Conservation (phyloP, 1,140 invertebrate species). For the Himalopsyche phryganea region DNA sequence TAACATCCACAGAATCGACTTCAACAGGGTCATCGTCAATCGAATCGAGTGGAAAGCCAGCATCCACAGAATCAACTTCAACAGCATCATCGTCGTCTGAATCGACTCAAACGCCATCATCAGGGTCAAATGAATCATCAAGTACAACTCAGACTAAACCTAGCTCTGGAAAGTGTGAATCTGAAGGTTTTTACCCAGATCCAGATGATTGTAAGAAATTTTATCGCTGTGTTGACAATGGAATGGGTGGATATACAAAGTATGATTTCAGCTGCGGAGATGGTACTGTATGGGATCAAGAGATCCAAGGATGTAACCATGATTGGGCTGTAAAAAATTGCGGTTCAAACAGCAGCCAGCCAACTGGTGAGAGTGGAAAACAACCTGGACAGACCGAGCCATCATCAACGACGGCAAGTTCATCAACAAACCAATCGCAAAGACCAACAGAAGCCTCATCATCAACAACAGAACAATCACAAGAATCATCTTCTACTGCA, state of each 20-base stretch:
- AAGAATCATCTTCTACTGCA: slow-evolving; percentile 27
- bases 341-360: slow-evolving; percentile 27
- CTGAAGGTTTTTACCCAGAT: slow-evolving; percentile 52
- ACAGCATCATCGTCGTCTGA: background rate
- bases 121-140: slow-evolving; percentile 10
- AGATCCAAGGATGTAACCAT: slow-evolving; percentile 38
- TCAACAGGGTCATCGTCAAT: slow-evolving; percentile 1
- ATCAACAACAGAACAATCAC: slow-evolving; percentile 9
- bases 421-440: background rate
- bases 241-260: slow-evolving; percentile 51
- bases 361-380: slow-evolving; percentile 25
- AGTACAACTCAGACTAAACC: slow-evolving; percentile 19
- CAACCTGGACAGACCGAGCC: slow-evolving; percentile 14
- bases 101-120: slow-evolving; percentile 29
- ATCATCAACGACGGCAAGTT: background rate
- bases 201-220: slow-evolving; percentile 48
- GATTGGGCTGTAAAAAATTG: slow-evolving; percentile 31
- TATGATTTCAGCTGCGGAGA: slow-evolving; percentile 59
- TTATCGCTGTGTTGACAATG: slow-evolving; percentile 60
- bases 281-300: slow-evolving; percentile 50
- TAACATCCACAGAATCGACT: background rate
- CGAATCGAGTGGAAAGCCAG: slow-evolving; percentile 25
- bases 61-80: slow-evolving; percentile 12
- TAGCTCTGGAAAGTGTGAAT: slow-evolving; percentile 38
- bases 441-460: background rate